Conservation (phyloP, 2,113 vertebrate genomes). For the Chloropsis hardwickii region DNA sequence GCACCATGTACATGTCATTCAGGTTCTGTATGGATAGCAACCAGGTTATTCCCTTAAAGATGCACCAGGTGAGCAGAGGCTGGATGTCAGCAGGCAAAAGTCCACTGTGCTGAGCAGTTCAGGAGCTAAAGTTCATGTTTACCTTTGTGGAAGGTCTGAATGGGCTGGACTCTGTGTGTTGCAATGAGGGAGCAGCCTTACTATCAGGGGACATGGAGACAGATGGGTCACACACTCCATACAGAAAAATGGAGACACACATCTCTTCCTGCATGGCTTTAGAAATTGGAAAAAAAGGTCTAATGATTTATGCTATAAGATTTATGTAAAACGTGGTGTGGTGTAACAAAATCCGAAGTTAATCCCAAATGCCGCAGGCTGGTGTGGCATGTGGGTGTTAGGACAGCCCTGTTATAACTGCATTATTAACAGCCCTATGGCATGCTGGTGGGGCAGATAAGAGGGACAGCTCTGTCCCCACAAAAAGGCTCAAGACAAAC, state of each 20-base stretch:
- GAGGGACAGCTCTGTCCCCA: not conserved
- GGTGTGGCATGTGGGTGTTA: not conserved
- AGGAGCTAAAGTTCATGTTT: constrained; percentile 46
- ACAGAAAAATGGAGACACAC: not conserved
- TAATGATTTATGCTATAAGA: not conserved
- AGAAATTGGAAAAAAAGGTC: not conserved
- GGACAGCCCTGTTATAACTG: not conserved
- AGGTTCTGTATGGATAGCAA: not conserved
- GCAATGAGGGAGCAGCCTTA: not conserved
- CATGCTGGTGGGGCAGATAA: not conserved
- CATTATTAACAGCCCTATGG: not conserved
- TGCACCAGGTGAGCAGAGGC: not conserved
- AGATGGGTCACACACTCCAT: not conserved
- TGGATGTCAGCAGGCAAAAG: not conserved
- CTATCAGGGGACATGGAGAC: not conserved
- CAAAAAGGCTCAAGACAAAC: not conserved
- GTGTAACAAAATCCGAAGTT: not conserved
- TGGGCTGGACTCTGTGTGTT: not conserved
- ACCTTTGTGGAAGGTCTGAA: not conserved
- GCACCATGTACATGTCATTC: not conserved
- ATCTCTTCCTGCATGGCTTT: not conserved
- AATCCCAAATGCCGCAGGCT: not conserved
- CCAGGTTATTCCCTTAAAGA: not conserved
- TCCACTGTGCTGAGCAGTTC: not conserved
- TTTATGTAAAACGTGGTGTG: not conserved